Percentiles rank a stretch among this genome's conserved stretches.
phyloP scores from a whole-genome alignment of 2,797 vertebrate genomes.

The Microtus obscurus region DNA sequence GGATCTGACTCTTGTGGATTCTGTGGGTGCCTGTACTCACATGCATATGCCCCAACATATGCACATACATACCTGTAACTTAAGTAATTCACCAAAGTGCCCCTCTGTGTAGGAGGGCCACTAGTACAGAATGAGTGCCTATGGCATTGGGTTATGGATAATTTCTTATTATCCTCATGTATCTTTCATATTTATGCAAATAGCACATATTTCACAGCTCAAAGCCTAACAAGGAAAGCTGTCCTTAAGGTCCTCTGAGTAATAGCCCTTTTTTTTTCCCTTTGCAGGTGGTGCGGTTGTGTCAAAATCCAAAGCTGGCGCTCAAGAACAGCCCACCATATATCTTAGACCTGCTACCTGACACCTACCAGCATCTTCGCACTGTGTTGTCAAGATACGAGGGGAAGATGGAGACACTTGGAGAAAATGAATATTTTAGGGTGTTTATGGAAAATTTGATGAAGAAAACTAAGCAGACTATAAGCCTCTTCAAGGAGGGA shows the following conservation, averaged over 20 bases:
- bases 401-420: conserved; percentile 98
- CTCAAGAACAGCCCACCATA: conserved; percentile 99
- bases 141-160: conserved; percentile 1
- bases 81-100: background rate
- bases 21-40: background rate
- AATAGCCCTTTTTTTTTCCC: conserved; percentile 75
- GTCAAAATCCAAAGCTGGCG: conserved; percentile 98
- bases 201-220: conserved; percentile 41
- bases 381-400: conserved; percentile 97
- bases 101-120: background rate
- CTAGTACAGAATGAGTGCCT: conserved; percentile 26
- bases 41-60: background rate
- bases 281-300: conserved; percentile 96
- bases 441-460: conserved; percentile 99
- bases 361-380: conserved; percentile 98
- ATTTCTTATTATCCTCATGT: conserved; percentile 55
- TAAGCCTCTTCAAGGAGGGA: conserved; percentile 98
- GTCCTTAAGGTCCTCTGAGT: conserved; percentile 67
- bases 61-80: background rate
- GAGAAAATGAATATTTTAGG: conserved; percentile 98
- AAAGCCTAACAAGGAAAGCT: conserved; percentile 36
- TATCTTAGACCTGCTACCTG: conserved; percentile 98
- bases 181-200: conserved; percentile 51
- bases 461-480: conserved; percentile 99
- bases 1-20: background rate